Evolutionary conservation across 2,113 vertebrate species (phyloP), one percentile per base, ranked within the genome.

Genomic region (Girardinichthys multiradiatus): DNA sequence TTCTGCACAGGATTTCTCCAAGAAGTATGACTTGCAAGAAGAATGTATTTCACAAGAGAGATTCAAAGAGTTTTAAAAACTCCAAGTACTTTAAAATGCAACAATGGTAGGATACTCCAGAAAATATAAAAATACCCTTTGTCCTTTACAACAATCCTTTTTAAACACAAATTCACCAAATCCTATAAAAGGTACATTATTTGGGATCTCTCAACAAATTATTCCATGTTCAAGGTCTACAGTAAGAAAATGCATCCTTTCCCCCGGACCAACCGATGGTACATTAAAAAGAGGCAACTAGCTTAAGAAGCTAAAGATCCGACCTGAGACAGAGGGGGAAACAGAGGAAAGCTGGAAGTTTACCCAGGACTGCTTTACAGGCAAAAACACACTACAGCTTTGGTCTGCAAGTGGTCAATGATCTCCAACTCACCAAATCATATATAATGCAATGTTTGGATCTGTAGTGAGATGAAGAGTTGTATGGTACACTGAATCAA

Each of bases 381-480:
- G 28, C 48, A 68, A 35, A 68, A 57, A 26, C 35, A 68, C 24
- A 68, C 30, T 24, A 27, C 5, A 29, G 64, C 12, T 54, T 51
- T 51, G 51, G 28, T 51, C 64, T n/a, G 10, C 64, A 19, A 67
- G 42, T 54, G 64, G 42, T 35, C 66, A 68, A 68, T 57, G 21
- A 68, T 27, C 33, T 59, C 54, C 33, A 39, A 21, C n/a, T 27
- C 54, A 59, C 30, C 26, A 29, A 70, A 57, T 59, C 33, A 70
- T 70, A 70, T 29, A 59, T 59, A 70, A 59, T 59, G 57, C 31
- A 70, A 70, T 8, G 11, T 42, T 70, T 70, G 33, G 35, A 42
- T 42, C 30, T 70, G 35, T 70, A 70, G 59, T 59, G 57, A 59
- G 59, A 60, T n/a, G 28, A 15, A 59, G 54, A 29, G 17, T 14